Conservation (phyloP, 2,888 invertebrate genomes). For the Eupithecia pulchellata region DNA sequence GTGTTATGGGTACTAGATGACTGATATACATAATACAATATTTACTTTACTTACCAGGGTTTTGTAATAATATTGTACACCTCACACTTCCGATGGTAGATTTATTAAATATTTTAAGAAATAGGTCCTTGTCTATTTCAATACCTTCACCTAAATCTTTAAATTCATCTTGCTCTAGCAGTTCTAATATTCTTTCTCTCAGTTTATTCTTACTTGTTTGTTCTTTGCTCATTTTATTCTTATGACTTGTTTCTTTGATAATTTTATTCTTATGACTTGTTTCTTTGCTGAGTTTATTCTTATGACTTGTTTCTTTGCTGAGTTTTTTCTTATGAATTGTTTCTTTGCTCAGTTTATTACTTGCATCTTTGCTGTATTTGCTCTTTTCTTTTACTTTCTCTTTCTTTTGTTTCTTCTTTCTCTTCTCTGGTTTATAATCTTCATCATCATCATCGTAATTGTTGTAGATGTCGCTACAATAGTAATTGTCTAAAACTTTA, state of each 20-base stretch:
- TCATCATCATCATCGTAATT: conserved; percentile 25
- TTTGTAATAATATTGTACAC: conserved; percentile 16
- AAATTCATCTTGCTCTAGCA: conserved; percentile 23
- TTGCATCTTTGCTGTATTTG: neutral
- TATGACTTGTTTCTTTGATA: neutral
- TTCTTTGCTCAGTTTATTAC: conserved; percentile 10
- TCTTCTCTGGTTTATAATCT: conserved; percentile 15
- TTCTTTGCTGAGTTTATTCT: conserved; percentile 1
- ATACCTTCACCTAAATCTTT: conserved; percentile 28
- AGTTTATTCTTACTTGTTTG: conserved; percentile 19
- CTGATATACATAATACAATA: neutral
- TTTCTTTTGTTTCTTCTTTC: conserved; percentile 17
- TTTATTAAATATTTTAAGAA: conserved; percentile 29
- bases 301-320: conserved; percentile 13
- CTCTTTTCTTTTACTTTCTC: conserved; percentile 11
- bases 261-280: neutral
- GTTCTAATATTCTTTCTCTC: conserved; percentile 26
- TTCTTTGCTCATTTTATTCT: neutral
- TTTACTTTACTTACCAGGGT: conserved; percentile 15
- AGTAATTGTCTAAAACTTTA: conserved; percentile 15
- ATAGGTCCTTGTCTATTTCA: conserved; percentile 16
- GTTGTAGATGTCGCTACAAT: neutral
- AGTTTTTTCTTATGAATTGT: neutral
- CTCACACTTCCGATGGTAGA: conserved; percentile 10
- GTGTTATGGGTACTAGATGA: no score